Base-by-base conservation (phyloP, 2,888 invertebrate genomes). In the Rhogogaster chlorosoma region DNA sequence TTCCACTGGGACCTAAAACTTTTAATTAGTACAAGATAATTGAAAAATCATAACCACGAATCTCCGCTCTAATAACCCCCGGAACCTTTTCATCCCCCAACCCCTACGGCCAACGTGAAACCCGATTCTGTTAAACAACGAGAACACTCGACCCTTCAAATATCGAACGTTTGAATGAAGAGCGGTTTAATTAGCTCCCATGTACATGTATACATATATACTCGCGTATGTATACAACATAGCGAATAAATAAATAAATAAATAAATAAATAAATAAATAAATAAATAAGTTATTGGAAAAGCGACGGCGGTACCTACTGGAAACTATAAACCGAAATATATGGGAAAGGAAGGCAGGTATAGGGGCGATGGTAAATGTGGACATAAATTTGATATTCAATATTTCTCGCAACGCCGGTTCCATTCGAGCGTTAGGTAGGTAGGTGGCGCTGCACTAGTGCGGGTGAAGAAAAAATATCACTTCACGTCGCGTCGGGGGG, bases 391-490 rank as follows among this genome's bases (percentile, higher is more conserved):
- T 73, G 12, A 36, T 67, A 61, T 70, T 86, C 84, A 75, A 78
- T 86, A 83, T 77, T 80, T 83, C 86, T 83, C 82, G 29, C n/a
- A 57, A 42, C 67, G 38, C 80, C 7, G 49, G 29, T 53, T 36
- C 61, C 67, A 32, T n/a, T 84, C 83, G 38, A n/a, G 9, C n/a
- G 78, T 29, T 64, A 18, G 45, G 45, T 61, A 18, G 45, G 45
- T 61, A 36, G 42, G 10, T 18, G n/a, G 29, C 36, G 70, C 38
- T 67, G 67, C 5, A 32, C 18, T 2, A 32, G 53, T 15, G 29
- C 10, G 49, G 22, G 67, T 53, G 53, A 86, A 53, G 53, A 84
- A 87, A 88, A 88, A 87, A 87, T 87, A 86, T 88, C 86, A 89
- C 88, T 87, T 86, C 86, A 32, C 67, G 22, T 29, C 61, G 61